Percentiles rank a stretch among this genome's conserved stretches.
phyloP scores from a whole-genome alignment of 1,140 invertebrate species.

The Zaprionus ornatus region DNA sequence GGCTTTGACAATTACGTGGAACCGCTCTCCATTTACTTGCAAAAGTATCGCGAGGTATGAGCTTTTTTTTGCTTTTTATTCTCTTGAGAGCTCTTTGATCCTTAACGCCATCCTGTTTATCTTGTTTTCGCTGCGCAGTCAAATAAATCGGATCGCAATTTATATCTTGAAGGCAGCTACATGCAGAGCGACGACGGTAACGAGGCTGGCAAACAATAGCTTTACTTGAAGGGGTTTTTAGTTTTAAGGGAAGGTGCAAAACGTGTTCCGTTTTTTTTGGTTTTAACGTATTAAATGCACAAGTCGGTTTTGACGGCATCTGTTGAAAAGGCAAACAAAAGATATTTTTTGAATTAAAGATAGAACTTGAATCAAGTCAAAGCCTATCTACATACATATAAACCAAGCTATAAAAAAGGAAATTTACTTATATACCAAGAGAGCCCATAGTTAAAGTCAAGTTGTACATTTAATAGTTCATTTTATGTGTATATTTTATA shows the following conservation, averaged over 20 bases:
- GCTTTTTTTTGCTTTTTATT: not conserved
- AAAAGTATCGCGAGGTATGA: slow-evolving; percentile 95
- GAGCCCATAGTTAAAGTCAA: slow-evolving; percentile 34
- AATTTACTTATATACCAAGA: slow-evolving; percentile 8
- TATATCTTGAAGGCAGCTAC: slow-evolving; percentile 63
- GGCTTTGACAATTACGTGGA: slow-evolving; percentile 99
- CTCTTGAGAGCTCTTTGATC: not conserved
- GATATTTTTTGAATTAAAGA: not conserved
- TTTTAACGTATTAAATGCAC: slow-evolving; percentile 5
- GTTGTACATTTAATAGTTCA: slow-evolving; percentile 43
- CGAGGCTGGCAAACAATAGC: slow-evolving; percentile 57
- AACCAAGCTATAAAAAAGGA: not conserved
- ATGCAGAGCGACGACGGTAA: slow-evolving; percentile 56
- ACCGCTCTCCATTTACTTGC: slow-evolving; percentile 97
- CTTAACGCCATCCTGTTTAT: slow-evolving; percentile 13
- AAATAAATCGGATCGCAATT: slow-evolving; percentile 82
- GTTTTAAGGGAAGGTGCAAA: slow-evolving; percentile 9
- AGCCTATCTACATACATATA: not conserved
- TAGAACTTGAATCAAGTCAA: not conserved
- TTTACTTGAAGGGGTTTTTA: slow-evolving; percentile 6
- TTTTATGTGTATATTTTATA: slow-evolving; percentile 57
- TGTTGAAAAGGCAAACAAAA: not conserved
- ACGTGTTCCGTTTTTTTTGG: slow-evolving; percentile 4
- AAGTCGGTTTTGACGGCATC: not conserved
- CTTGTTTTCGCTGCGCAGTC: slow-evolving; percentile 53